Conservation (phyloP, 2,797 vertebrate genomes). For the Chaetodon trifasciatus region DNA sequence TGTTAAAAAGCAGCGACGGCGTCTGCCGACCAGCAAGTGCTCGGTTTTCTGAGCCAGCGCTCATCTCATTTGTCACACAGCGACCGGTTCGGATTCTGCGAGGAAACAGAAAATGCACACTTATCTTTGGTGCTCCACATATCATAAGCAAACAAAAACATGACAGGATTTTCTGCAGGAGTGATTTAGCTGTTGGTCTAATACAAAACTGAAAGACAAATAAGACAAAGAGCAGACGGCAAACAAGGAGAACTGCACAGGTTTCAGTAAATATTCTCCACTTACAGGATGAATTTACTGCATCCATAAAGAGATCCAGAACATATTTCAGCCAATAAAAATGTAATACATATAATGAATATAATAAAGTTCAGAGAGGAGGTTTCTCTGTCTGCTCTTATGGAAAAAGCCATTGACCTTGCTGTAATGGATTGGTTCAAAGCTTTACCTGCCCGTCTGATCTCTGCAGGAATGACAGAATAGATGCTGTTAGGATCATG, state of each 20-base stretch:
- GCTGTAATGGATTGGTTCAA: neutral
- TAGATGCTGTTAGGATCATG: neutral
- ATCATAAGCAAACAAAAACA: constrained; percentile 63
- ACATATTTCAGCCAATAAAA: constrained; percentile 5
- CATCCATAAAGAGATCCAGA: constrained; percentile 7
- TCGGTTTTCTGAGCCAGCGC: constrained; percentile 12
- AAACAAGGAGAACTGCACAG: neutral
- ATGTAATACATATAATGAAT: neutral
- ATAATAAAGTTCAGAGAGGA: neutral
- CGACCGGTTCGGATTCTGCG: constrained; percentile 36
- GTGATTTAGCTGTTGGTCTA: constrained; percentile 50
- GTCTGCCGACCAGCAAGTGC: constrained; percentile 27
- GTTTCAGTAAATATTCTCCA: constrained; percentile 19
- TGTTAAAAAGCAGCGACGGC: constrained; percentile 48
- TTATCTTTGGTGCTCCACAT: constrained; percentile 52
- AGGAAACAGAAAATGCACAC: constrained; percentile 42
- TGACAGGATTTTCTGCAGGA: constrained; percentile 55
- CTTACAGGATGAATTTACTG: constrained; percentile 7
- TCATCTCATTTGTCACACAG: constrained; percentile 57
- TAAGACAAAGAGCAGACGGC: constrained; percentile 17
- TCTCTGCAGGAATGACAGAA: neutral
- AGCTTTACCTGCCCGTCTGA: neutral
- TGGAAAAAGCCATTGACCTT: constrained; percentile 10
- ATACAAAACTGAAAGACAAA: constrained; percentile 32
- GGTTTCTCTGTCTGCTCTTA: neutral